Conservation (phyloP, 2,888 invertebrate species). For the Chironomus riparius region DNA sequence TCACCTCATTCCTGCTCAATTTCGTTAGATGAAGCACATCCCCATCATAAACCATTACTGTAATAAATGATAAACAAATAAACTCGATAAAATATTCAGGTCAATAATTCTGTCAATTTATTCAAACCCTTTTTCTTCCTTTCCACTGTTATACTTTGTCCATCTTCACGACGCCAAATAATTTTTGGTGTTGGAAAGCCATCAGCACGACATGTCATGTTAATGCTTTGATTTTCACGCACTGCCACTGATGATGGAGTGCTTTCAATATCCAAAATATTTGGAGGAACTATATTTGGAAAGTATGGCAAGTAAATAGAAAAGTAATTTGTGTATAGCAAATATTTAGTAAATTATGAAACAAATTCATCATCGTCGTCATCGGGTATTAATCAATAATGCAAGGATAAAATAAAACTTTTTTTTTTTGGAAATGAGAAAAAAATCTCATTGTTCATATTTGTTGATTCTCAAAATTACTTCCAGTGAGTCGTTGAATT, state of each 20-base stretch:
- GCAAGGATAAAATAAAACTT: too few species aligned
- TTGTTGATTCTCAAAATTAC: too few species aligned
- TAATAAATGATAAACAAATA: constrained; percentile 34
- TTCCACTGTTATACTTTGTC: constrained; percentile 75
- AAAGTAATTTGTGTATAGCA: neutral
- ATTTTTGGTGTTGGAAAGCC: constrained; percentile 88
- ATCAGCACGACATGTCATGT: constrained; percentile 80
- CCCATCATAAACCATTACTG: constrained; percentile 76
- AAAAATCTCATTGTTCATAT: neutral
- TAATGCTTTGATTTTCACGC: constrained; percentile 88
- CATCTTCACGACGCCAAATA: constrained; percentile 88
- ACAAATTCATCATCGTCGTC: neutral
- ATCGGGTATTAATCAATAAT: neutral
- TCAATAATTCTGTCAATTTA: constrained; percentile 25
- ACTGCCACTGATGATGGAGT: constrained; percentile 87
- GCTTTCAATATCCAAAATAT: constrained; percentile 82
- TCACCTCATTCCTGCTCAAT: constrained; percentile 68
- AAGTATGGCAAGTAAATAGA: neutral
- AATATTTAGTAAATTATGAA: neutral
- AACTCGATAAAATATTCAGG: neutral
- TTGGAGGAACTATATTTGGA: constrained; percentile 70
- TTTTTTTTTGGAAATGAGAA: neutral
- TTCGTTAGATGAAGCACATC: constrained; percentile 76
- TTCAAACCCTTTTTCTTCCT: constrained; percentile 74
- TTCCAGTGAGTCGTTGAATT: too few species aligned